phyloP scores from a whole-genome alignment of 2,888 invertebrate species.

The Itoplectis maculator region DNA sequence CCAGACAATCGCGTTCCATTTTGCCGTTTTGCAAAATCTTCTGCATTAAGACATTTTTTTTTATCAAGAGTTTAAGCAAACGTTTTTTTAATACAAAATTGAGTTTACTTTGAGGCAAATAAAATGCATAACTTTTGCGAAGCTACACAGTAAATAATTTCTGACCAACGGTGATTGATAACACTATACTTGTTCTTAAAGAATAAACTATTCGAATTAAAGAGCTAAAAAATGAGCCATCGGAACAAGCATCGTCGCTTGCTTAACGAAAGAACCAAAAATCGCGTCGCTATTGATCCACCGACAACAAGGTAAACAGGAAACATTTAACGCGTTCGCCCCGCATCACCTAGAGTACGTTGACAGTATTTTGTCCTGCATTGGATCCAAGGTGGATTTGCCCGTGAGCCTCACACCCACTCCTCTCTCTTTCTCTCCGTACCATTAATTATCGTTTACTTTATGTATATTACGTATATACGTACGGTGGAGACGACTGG shows the following conservation, averaged over 20 bases:
- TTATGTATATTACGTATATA: constrained; percentile 15
- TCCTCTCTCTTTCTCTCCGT: background rate
- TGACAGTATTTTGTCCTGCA: constrained; percentile 9
- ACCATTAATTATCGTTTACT: constrained; percentile 24
- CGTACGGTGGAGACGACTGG: constrained; percentile 17
- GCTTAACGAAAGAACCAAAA: constrained; percentile 14
- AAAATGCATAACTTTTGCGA: no score
- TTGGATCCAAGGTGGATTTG: background rate
- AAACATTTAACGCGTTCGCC: constrained; percentile 14
- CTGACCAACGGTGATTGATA: no score
- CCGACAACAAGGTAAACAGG: constrained; percentile 27
- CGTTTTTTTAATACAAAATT: background rate
- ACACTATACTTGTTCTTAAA: no score
- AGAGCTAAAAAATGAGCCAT: background rate
- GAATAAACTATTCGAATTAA: background rate
- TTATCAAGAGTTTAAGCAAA: background rate
- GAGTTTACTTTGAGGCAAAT: no score
- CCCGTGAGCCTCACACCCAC: constrained; percentile 14
- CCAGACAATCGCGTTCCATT: background rate
- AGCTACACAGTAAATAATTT: no score
- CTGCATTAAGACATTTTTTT: background rate
- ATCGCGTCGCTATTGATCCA: constrained; percentile 40
- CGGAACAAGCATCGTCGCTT: background rate
- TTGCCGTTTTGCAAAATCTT: background rate
- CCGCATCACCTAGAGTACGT: constrained; percentile 1